phyloP scores from a whole-genome alignment of 2,888 invertebrate species.

The Papilio demoleus region DNA sequence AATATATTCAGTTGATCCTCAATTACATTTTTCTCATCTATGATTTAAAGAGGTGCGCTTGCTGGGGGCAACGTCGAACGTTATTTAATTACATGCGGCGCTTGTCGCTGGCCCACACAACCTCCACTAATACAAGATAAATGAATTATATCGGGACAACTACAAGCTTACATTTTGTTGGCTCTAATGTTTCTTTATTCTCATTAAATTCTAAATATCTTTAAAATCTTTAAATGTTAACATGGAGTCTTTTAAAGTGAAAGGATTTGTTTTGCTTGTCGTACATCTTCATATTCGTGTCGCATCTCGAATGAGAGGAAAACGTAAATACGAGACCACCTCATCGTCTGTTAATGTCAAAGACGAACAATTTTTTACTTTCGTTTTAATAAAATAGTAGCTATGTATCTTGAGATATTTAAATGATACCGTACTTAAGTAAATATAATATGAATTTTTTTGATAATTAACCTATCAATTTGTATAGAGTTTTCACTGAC shows the following conservation, averaged over 20 bases:
- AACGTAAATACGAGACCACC: conserved; percentile 14
- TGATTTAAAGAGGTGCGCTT: conserved; percentile 72
- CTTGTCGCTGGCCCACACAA: conserved; percentile 77
- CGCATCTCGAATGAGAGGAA: not conserved
- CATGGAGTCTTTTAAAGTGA: conserved; percentile 23
- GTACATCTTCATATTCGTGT: conserved; percentile 15
- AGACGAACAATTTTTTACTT: not conserved
- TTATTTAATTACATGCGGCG: conserved; percentile 77
- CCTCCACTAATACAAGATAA: conserved; percentile 75
- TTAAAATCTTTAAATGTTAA: conserved; percentile 23
- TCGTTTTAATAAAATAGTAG: not conserved
- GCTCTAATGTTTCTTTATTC: conserved; percentile 34
- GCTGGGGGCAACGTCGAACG: conserved; percentile 62
- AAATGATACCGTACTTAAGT: not conserved
- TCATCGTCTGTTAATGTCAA: not conserved
- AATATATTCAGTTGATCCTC: conserved; percentile 40
- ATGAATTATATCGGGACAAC: conserved; percentile 65
- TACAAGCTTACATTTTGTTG: conserved; percentile 43
- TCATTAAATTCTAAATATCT: conserved; percentile 26
- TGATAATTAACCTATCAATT: conserved; percentile 9
- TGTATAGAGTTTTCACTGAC: conserved; percentile 71
- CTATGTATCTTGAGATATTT: not conserved
- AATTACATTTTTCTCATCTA: conserved; percentile 48
- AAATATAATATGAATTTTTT: not conserved
- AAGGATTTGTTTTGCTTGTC: conserved; percentile 31